Evolutionary conservation across 1,140 invertebrate genomes (phyloP).

Genomic region (Lordiphosa collinella): DNA sequence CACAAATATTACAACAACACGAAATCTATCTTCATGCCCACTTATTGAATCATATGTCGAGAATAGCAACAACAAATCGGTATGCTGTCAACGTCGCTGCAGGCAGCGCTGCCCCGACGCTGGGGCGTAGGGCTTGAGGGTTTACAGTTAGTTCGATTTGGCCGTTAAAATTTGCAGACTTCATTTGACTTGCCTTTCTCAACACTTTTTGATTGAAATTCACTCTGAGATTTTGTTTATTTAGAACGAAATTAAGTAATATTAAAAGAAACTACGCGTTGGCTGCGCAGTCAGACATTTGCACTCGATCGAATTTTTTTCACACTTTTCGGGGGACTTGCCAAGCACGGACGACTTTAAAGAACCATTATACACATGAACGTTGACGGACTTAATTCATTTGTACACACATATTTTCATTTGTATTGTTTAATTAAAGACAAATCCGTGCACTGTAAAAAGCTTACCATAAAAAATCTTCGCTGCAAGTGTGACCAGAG

Average conservation of each 20-base stretch:
- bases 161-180: background rate
- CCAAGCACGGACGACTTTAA: background rate
- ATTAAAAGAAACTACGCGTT: slow-evolving; percentile 49
- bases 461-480: slow-evolving; percentile 61
- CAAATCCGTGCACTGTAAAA: slow-evolving; percentile 13
- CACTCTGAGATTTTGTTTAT: background rate
- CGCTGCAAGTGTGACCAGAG: no score
- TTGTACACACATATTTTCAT: background rate
- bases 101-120: slow-evolving; percentile 31
- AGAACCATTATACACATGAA: background rate
- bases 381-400: background rate
- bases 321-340: slow-evolving; percentile 1
- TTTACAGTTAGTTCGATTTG: slow-evolving; percentile 1
- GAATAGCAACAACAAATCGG: slow-evolving; percentile 77
- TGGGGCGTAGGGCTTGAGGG: slow-evolving; percentile 37
- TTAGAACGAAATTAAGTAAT: slow-evolving; percentile 41
- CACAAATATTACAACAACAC: slow-evolving; percentile 54
- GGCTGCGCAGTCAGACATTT: slow-evolving; percentile 26
- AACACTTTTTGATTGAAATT: background rate
- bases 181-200: background rate
- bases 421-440: slow-evolving; percentile 6
- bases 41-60: slow-evolving; percentile 78
- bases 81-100: slow-evolving; percentile 31
- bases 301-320: slow-evolving; percentile 22
- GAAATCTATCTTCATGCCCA: slow-evolving; percentile 34